phyloP scores from a whole-genome alignment of 2,797 vertebrate species.

The Scarus forsteni region DNA sequence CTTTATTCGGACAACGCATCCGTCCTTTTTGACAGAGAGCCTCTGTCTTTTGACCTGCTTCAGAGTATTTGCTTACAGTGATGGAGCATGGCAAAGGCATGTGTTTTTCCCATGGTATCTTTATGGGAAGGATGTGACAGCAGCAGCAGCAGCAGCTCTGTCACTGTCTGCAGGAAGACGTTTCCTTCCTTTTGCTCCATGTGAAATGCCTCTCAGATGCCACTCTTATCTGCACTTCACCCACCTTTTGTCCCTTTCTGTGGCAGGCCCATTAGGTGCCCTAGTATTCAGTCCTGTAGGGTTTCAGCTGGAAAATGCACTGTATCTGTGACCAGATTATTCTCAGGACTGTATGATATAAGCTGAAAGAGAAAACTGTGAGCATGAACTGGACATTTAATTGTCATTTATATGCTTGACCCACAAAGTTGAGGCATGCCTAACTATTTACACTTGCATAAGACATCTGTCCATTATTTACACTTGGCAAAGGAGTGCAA shows the following conservation, averaged over 20 bases:
- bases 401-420: conserved; percentile 14
- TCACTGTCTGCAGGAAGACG: conserved; percentile 16
- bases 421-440: background rate
- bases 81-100: conserved; percentile 7
- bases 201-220: conserved; percentile 42
- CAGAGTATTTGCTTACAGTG: background rate
- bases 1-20: background rate
- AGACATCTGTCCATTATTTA: conserved; percentile 4
- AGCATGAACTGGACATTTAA: background rate
- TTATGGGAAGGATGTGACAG: conserved; percentile 50
- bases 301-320: conserved; percentile 40
- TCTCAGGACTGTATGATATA: conserved; percentile 22
- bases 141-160: conserved; percentile 12
- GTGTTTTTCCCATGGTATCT: conserved; percentile 54
- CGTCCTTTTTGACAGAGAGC: background rate
- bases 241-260: background rate
- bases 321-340: conserved; percentile 35
- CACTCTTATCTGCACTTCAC: conserved; percentile 30
- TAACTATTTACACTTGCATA: background rate
- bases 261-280: conserved; percentile 2
- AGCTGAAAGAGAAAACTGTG: conserved; percentile 6
- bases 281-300: conserved; percentile 12
- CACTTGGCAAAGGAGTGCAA: background rate
- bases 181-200: conserved; percentile 43
- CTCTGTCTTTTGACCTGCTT: background rate